These are phyloP conservation scores for Strigamia crassipes DNA, from an alignment of 2,888 invertebrate species.

Conservation along the genomic window DNA sequence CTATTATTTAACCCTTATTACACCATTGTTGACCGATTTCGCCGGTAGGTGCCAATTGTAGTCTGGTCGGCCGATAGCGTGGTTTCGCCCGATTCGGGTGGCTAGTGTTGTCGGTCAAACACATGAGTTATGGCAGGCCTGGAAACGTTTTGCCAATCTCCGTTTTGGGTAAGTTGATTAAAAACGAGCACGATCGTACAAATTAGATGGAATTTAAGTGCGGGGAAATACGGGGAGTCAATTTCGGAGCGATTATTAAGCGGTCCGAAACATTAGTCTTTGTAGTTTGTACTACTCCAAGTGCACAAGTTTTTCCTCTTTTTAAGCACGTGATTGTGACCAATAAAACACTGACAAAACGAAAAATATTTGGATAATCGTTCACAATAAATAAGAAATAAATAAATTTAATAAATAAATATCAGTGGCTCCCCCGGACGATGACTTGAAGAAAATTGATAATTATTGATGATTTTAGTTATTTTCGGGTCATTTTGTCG, in stretches of 20 bases:
- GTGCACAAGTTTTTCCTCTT: not conserved
- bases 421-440: too few relatives aligned
- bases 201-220: not conserved
- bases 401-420: too few relatives aligned
- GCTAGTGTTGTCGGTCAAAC: not conserved
- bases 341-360: not conserved
- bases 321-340: not conserved
- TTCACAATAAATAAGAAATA: too few relatives aligned
- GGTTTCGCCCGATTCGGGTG: not conserved
- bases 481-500: too few relatives aligned
- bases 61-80: not conserved
- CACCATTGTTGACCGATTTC: not conserved
- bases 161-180: not conserved
- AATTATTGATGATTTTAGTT: too few relatives aligned
- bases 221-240: not conserved
- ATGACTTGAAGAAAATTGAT: too few relatives aligned
- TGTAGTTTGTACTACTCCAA: too few relatives aligned
- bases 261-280: not conserved
- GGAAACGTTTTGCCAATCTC: constrained; percentile 28
- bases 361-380: too few relatives aligned
- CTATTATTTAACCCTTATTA: too few relatives aligned
- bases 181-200: not conserved
- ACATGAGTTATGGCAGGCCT: constrained; percentile 3
- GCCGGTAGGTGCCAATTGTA: not conserved
- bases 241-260: not conserved